Conservation (phyloP, 2,113 vertebrate genomes). For the Nothobranchius kuhntae region DNA sequence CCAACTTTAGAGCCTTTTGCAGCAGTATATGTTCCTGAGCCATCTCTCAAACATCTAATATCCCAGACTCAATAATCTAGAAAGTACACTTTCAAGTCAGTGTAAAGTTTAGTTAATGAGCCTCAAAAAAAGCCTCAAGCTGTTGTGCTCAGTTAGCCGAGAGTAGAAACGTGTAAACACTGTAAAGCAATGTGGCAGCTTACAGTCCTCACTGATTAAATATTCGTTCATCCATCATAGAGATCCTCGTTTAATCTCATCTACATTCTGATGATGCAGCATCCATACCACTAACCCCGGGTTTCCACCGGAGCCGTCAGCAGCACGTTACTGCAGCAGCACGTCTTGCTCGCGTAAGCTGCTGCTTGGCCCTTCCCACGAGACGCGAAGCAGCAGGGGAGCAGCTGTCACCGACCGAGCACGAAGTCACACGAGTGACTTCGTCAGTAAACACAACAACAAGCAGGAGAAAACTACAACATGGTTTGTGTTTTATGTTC, state of each 20-base stretch:
- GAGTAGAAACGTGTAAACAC: constrained; percentile 46
- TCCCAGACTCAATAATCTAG: constrained; percentile 14
- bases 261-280: not conserved
- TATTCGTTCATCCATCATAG: constrained; percentile 1
- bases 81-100: constrained; percentile 36
- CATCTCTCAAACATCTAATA: constrained; percentile 18
- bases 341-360: no score
- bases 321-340: no score
- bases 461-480: no score
- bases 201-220: constrained; percentile 27
- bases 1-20: constrained; percentile 34
- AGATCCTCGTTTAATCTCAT: constrained; percentile 30
- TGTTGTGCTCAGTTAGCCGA: constrained; percentile 41
- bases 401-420: no score
- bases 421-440: no score
- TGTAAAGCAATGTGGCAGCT: constrained; percentile 32
- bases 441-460: no score
- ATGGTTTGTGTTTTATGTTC: no score
- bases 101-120: constrained; percentile 42
- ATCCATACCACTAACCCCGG: constrained; percentile 20
- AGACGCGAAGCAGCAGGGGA: no score
- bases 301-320: no score
- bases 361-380: no score
- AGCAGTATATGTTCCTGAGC: constrained; percentile 38
- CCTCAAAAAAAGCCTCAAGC: constrained; percentile 27